A percentile compares a stretch with the other conserved stretches of the same genome.
These are phyloP conservation scores for Pagetopsis macropterus DNA, from an alignment of 2,797 vertebrate species.

Conservation along the genomic window DNA sequence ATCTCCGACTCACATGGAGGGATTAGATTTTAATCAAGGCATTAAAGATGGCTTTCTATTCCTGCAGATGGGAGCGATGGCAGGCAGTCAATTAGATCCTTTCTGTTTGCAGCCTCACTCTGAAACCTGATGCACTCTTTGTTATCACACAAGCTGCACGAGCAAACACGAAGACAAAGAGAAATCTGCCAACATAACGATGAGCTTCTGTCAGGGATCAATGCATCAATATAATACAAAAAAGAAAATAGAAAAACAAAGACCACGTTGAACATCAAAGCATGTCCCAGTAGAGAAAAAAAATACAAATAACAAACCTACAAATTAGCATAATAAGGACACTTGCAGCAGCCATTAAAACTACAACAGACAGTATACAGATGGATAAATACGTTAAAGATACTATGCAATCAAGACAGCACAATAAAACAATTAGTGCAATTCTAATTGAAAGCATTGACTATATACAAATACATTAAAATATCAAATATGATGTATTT, in stretches of 20 bases:
- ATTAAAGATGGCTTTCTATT: conserved; percentile 80
- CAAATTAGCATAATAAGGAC: not conserved
- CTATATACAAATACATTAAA: no score
- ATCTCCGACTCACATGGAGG: conserved; percentile 76
- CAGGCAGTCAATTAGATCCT: conserved; percentile 71
- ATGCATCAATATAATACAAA: conserved; percentile 20
- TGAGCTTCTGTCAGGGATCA: conserved; percentile 50
- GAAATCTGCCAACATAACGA: conserved; percentile 42
- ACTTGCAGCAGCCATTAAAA: not conserved
- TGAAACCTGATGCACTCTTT: conserved; percentile 64
- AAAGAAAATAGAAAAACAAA: not conserved
- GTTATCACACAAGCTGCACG: conserved; percentile 50
- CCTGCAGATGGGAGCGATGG: conserved; percentile 68
- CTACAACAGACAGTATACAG: not conserved
- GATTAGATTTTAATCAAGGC: conserved; percentile 83
- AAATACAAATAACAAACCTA: no score
- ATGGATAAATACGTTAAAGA: not conserved
- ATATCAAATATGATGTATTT: no score
- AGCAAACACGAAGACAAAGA: conserved; percentile 53
- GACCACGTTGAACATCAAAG: no score
- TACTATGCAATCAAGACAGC: not conserved
- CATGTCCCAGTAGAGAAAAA: no score
- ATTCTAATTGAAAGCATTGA: no score
- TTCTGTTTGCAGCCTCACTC: conserved; percentile 63
- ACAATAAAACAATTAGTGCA: not conserved